A percentile compares a stretch with the other conserved stretches of the same genome.
Conservation (phyloP, 2,888 invertebrate species). For the Brenthis daphne region DNA sequence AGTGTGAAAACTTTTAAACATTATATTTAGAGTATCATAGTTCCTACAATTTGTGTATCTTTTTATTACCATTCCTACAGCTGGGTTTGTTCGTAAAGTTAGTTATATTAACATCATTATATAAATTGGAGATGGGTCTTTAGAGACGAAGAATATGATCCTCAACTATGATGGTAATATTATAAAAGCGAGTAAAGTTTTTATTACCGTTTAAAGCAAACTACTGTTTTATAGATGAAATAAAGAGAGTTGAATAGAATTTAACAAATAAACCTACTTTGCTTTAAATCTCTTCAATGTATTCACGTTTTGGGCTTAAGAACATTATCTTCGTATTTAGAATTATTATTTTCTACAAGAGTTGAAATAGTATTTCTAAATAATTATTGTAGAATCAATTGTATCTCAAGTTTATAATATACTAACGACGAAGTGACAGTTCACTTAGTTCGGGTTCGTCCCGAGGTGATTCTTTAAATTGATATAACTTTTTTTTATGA, state of each 20-base stretch:
- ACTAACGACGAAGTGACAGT: too few relatives aligned
- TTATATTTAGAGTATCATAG: not conserved
- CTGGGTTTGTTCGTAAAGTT: conserved; percentile 6
- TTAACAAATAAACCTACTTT: not conserved
- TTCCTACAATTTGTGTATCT: conserved; percentile 9
- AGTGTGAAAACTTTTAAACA: not conserved
- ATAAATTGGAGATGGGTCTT: conserved; percentile 13
- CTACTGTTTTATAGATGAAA: conserved; percentile 11
- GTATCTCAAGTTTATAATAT: too few relatives aligned
- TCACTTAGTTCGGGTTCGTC: too few relatives aligned
- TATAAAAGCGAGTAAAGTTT: conserved; percentile 15
- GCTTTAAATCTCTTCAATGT: too few relatives aligned
- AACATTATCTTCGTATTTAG: too few relatives aligned
- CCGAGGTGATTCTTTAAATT: too few relatives aligned
- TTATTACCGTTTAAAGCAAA: conserved; percentile 11
- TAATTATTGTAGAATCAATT: too few relatives aligned
- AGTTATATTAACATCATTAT: conserved; percentile 21
- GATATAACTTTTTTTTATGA: too few relatives aligned
- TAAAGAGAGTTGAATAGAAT: conserved; percentile 14
- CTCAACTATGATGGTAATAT: conserved; percentile 13
- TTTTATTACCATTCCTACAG: conserved; percentile 6
- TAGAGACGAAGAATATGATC: conserved; percentile 14
- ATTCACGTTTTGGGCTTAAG: too few relatives aligned
- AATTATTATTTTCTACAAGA: too few relatives aligned
- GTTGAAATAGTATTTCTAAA: too few relatives aligned